Evolutionary conservation across 2,797 vertebrate genomes (phyloP), one percentile per base, ranked within the genome.

Genomic region (Sternarchorhynchus goeldii): DNA sequence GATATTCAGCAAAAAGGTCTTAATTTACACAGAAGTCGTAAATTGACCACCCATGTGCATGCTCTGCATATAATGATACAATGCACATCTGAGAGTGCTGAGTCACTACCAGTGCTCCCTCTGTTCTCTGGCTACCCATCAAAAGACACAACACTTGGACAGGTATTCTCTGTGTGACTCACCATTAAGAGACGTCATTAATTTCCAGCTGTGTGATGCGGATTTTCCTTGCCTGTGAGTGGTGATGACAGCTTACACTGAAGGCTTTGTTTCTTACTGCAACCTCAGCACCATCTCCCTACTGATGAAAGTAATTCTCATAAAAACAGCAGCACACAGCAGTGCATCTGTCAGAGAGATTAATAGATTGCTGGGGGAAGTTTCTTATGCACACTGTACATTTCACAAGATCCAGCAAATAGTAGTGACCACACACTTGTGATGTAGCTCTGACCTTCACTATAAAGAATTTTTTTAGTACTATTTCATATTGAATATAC

Each of bases 151-250:
- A 8, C n/a, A 59, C 36, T 59, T 6, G 6, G 20, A 56, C 20
- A 74, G 71, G 56, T 62, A 21, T 39, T 67, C 18, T 62, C 56
- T 75, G 6, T 69, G n/a, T 45, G 53, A 53, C n/a, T 53, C 39
- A 41, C 55, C 59, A 8, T 18, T 34, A 60, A 31, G 41, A 41
- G 45, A 58, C 39, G 25, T 72, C 31, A 50, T 65, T 72, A 20
- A 71, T 55, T 65, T 75, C 53, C 39, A 72, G 17, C 68, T 72
- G 36, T 59, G 20, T 63, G 18, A 50, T 71, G 36, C 39, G 53
- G n/a, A 72, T 59, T 81, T 70, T 81, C 39, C 53, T 29, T 65
- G 53, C 34, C 45, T 25, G 66, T 72, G 53, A 72, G 41, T 76
- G 57, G 55, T 72, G 71, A 75, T 76, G 53, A 32, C 57, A 62